Evolutionary conservation across 2,888 invertebrate genomes (phyloP).

Genomic region (Ophion ventricosus): DNA sequence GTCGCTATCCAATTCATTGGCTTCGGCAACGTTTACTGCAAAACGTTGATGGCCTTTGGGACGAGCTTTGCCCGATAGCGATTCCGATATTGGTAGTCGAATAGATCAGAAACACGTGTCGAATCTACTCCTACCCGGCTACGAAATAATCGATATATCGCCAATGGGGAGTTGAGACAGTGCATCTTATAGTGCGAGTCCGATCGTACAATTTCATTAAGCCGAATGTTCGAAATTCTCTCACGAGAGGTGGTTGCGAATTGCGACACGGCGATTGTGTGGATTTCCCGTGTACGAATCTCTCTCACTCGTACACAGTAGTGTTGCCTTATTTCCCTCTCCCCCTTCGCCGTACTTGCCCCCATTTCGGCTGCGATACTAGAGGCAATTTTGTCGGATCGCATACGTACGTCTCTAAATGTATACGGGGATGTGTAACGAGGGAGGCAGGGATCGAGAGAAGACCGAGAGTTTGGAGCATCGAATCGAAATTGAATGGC

Average conservation of each 20-base stretch:
- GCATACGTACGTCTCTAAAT: slow-evolving; percentile 6
- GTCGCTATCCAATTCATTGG: too few relatives aligned
- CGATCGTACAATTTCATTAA: slow-evolving; percentile 32
- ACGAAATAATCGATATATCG: slow-evolving; percentile 5
- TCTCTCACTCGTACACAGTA: not conserved
- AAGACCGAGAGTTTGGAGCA: slow-evolving; percentile 41
- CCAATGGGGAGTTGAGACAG: not conserved
- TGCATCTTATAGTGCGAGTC: not conserved
- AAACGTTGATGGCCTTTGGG: too few relatives aligned
- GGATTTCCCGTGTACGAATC: slow-evolving; percentile 26
- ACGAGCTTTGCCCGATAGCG: too few relatives aligned
- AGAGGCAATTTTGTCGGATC: slow-evolving; percentile 60
- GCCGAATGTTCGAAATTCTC: slow-evolving; percentile 12
- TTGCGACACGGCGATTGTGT: slow-evolving; percentile 27
- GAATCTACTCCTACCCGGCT: not conserved
- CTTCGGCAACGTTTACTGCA: too few relatives aligned
- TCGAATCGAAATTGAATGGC: slow-evolving; percentile 64
- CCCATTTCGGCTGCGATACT: slow-evolving; percentile 22
- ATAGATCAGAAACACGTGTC: not conserved
- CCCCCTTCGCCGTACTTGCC: not conserved
- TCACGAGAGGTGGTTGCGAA: not conserved
- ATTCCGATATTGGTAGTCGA: too few relatives aligned
- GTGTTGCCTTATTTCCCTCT: not conserved
- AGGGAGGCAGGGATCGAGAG: not conserved
- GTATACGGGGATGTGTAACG: not conserved